phyloP scores from a whole-genome alignment of 1,140 invertebrate species.

The Dendroctonus ponderosae region DNA sequence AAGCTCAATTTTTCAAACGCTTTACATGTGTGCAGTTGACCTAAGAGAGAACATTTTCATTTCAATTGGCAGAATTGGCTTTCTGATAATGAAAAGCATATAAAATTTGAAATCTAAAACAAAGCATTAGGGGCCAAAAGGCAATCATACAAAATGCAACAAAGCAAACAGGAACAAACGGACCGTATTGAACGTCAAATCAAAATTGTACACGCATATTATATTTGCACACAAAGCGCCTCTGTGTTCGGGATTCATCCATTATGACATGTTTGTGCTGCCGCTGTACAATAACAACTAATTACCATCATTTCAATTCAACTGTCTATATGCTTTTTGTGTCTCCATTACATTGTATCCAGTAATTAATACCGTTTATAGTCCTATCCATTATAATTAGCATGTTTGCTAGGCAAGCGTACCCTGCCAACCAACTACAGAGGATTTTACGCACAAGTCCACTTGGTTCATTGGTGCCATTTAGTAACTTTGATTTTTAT shows the following conservation, averaged over 20 bases:
- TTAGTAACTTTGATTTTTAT: no score
- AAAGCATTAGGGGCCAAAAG: no score
- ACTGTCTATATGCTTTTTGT: conserved; percentile 14
- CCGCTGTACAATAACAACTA: conserved; percentile 31
- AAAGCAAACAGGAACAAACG: conserved; percentile 20
- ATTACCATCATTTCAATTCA: conserved; percentile 29
- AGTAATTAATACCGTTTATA: conserved; percentile 21
- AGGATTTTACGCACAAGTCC: no score
- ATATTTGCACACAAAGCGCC: conserved; percentile 30
- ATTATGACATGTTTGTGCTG: conserved; percentile 31
- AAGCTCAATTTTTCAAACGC: no score
- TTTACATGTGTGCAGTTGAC: no score
- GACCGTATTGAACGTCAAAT: conserved; percentile 24
- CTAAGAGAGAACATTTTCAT: no score
- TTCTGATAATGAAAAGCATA: no score
- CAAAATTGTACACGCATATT: conserved; percentile 29
- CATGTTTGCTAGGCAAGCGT: no score
- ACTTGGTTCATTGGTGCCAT: no score
- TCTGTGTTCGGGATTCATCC: conserved; percentile 18
- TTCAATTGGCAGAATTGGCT: no score
- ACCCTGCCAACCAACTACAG: no score
- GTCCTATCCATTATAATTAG: not conserved
- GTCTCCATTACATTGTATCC: conserved; percentile 16
- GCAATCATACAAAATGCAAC: conserved; percentile 15
- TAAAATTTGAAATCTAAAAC: no score